These are phyloP conservation scores for Microplitis deprimator DNA, from an alignment of 2,888 invertebrate species.

Conservation along the genomic window DNA sequence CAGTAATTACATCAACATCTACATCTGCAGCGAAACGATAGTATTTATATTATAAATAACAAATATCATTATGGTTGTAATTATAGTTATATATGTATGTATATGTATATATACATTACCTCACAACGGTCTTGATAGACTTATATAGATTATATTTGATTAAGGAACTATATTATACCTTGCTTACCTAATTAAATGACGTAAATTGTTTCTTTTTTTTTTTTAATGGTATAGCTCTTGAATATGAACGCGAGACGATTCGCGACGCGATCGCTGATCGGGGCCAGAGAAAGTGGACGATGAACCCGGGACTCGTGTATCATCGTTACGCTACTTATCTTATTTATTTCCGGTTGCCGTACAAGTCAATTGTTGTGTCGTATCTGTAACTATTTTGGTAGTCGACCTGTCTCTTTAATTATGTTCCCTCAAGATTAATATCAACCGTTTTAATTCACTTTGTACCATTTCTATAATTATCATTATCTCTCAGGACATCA, in stretches of 20 bases:
- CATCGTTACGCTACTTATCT: slow-evolving; percentile 58
- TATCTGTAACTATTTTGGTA: slow-evolving; percentile 38
- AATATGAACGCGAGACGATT: slow-evolving; percentile 8
- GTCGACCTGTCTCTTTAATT: not conserved
- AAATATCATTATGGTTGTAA: not conserved
- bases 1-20: not conserved
- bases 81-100: not conserved
- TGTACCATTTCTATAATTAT: too few species aligned
- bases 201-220: not conserved
- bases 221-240: not conserved
- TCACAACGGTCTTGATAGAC: not conserved
- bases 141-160: not conserved
- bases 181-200: not conserved
- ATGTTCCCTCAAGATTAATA: not conserved
- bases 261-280: slow-evolving; percentile 48
- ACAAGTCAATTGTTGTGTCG: slow-evolving; percentile 45
- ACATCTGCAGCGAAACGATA: not conserved
- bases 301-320: slow-evolving; percentile 56
- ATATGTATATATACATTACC: not conserved
- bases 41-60: not conserved
- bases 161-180: not conserved
- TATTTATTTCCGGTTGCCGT: slow-evolving; percentile 54
- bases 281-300: slow-evolving; percentile 64
- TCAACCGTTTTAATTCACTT: too few species aligned
- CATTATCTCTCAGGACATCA: not conserved